Evolutionary conservation across 2,888 invertebrate species (phyloP).

Genomic region (Chironomus riparius): DNA sequence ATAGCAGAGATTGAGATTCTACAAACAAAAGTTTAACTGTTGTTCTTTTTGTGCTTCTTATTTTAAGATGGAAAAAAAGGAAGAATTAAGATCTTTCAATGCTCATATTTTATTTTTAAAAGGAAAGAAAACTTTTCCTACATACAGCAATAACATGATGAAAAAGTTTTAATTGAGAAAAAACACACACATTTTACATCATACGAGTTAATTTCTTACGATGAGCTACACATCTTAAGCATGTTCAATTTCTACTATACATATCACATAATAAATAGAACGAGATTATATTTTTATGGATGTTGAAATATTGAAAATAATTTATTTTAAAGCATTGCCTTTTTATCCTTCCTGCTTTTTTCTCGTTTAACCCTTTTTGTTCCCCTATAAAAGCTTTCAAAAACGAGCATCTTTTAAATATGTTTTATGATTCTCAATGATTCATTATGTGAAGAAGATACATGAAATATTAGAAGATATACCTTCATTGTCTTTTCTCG

Average conservation of each 20-base stretch:
- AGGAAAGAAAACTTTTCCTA: neutral
- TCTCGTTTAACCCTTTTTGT: no score
- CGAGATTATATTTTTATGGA: neutral
- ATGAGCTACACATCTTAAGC: neutral
- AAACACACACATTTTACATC: neutral
- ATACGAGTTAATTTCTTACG: neutral
- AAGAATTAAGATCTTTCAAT: no score
- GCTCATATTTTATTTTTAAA: neutral
- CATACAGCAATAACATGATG: neutral
- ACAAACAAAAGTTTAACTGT: neutral
- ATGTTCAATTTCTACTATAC: neutral
- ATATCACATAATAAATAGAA: neutral
- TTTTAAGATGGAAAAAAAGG: neutral
- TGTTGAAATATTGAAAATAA: neutral
- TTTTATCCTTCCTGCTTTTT: no score
- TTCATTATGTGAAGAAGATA: neutral
- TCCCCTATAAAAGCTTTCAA: neutral
- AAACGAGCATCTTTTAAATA: neutral
- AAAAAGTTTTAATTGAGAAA: constrained; percentile 7
- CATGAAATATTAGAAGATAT: neutral
- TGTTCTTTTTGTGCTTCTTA: neutral
- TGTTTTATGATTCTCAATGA: neutral
- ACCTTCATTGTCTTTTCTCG: neutral
- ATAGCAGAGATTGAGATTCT: neutral
- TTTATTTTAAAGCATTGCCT: neutral